Percentiles rank a stretch among this genome's conserved stretches.
These are phyloP conservation scores for Volucella inanis DNA, from an alignment of 2,888 invertebrate species.

Conservation along the genomic window DNA sequence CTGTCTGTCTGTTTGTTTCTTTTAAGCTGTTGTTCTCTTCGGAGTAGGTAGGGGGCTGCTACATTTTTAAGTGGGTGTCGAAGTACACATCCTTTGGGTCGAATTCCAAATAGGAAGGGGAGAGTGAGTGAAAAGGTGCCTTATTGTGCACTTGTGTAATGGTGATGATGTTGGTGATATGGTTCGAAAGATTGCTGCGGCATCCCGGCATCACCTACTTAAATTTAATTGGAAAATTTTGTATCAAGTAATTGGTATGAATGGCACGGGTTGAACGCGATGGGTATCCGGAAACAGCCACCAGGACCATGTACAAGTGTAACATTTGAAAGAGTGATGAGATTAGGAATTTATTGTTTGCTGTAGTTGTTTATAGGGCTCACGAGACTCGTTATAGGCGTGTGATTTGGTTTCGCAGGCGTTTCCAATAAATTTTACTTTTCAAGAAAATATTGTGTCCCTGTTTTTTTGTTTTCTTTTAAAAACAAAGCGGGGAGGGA, in stretches of 20 bases:
- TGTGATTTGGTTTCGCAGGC: slow-evolving; percentile 59
- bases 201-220: slow-evolving; percentile 63
- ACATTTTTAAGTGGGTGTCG: slow-evolving; percentile 25
- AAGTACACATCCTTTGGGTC: background rate
- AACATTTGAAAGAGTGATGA: slow-evolving; percentile 70
- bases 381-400: slow-evolving; percentile 66
- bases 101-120: too few relatives aligned
- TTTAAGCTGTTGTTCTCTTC: slow-evolving; percentile 1
- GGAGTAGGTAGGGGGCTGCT: background rate
- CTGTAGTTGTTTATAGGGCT: slow-evolving; percentile 70
- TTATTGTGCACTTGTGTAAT: slow-evolving; percentile 30
- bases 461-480: slow-evolving; percentile 21
- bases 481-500: too few relatives aligned
- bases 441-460: slow-evolving; percentile 14
- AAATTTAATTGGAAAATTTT: slow-evolving; percentile 73
- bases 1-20: slow-evolving; percentile 10
- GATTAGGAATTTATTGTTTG: slow-evolving; percentile 72
- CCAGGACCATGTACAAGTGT: slow-evolving; percentile 6
- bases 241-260: slow-evolving; percentile 58
- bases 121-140: too few relatives aligned
- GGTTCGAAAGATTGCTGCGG: slow-evolving; percentile 60
- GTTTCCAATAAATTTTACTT: slow-evolving; percentile 58
- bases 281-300: background rate
- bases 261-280: background rate
- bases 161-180: slow-evolving; percentile 68